Evolutionary conservation across 2,797 vertebrate genomes (phyloP).

Genomic region (Clarias fuscus): DNA sequence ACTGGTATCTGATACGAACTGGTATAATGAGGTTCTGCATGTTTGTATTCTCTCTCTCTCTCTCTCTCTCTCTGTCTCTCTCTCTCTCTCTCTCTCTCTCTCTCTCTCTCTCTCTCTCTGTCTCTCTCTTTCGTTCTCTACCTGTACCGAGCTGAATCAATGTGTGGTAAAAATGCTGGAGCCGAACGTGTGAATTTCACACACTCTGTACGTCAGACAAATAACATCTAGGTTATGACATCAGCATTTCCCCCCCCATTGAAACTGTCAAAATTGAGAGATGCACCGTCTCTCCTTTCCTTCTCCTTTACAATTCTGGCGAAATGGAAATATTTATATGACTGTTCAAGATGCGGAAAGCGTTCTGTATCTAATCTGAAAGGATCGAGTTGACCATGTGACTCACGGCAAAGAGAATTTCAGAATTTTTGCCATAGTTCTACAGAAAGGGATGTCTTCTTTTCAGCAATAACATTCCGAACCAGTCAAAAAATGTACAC

Average conservation of each 20-base stretch:
- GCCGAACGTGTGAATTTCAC: constrained; percentile 39
- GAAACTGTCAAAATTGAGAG: constrained; percentile 44
- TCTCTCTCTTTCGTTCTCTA: background rate
- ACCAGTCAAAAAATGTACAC: background rate
- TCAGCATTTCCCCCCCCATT: constrained; percentile 45
- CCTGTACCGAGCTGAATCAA: background rate
- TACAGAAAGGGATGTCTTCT: background rate
- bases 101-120: constrained; percentile 2
- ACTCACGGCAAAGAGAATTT: background rate
- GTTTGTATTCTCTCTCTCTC: background rate
- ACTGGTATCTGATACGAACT: background rate
- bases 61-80: background rate
- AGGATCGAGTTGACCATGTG: background rate
- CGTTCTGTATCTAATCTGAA: background rate
- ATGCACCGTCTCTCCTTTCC: constrained; percentile 7
- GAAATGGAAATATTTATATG: background rate
- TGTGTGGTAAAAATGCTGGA: constrained; percentile 4
- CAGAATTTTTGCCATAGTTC: background rate
- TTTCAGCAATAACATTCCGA: background rate
- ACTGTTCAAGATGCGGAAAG: background rate
- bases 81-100: constrained; percentile 12
- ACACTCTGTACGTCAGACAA: constrained; percentile 37
- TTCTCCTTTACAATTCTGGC: constrained; percentile 10
- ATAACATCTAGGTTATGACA: constrained; percentile 48
- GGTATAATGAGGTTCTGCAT: background rate